phyloP scores from a whole-genome alignment of 30 jellyfish, hydroid and myxozoan genomes.

The Cassiopea andromeda region DNA sequence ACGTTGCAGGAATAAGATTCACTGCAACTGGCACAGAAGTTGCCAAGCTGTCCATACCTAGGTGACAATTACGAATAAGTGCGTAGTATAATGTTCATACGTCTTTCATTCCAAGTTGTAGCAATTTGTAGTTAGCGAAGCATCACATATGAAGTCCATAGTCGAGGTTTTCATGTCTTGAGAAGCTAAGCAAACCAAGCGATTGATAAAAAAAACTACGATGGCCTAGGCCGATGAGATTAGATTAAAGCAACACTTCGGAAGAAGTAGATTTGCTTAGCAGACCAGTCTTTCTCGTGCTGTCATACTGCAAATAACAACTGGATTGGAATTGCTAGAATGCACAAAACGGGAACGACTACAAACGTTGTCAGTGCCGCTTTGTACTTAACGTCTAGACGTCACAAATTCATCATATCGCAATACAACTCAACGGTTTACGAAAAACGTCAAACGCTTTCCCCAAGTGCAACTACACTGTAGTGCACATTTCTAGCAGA shows the following conservation, averaged over 20 bases:
- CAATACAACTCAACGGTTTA: not conserved
- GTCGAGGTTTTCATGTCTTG: not conserved
- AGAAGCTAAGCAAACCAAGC: not conserved
- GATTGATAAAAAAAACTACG: not conserved
- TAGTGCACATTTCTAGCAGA: not conserved
- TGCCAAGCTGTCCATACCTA: conserved; percentile 68
- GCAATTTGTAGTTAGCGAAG: not conserved
- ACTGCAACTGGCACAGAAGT: conserved; percentile 84
- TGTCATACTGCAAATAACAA: not conserved
- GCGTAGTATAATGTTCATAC: too few relatives aligned
- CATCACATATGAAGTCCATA: not conserved
- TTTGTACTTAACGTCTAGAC: not conserved
- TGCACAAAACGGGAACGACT: too few relatives aligned
- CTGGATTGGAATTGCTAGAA: too few relatives aligned
- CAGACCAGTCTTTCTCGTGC: not conserved
- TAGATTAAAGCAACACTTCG: not conserved
- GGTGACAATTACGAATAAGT: not conserved
- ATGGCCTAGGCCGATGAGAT: not conserved
- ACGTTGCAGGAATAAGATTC: conserved; percentile 71
- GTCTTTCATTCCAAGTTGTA: too few relatives aligned
- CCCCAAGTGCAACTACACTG: not conserved
- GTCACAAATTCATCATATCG: not conserved
- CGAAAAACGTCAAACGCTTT: not conserved
- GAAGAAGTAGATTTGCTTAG: not conserved
- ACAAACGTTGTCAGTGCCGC: not conserved